Conservation (phyloP, 2,797 vertebrate species). For the Eulemur albifrons region DNA sequence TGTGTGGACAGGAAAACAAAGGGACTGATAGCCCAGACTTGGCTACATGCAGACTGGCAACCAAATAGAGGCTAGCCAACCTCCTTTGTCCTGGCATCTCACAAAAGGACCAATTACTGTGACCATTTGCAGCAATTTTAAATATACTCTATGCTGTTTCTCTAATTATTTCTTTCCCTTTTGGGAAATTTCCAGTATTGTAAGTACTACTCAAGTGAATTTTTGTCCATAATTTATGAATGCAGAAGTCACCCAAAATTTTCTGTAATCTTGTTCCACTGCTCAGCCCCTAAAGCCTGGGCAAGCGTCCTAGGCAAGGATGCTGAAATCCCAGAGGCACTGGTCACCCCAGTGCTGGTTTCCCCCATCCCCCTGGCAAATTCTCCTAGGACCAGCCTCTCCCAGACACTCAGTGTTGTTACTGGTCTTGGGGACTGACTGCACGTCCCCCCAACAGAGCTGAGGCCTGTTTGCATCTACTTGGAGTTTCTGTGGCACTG, state of each 20-base stretch:
- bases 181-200: not conserved
- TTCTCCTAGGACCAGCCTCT: not conserved
- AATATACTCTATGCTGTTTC: not conserved
- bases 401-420: too few species aligned
- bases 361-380: not conserved
- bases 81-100: not conserved
- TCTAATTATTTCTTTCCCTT: not conserved
- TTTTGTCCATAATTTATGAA: not conserved
- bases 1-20: not conserved
- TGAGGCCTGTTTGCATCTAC: not conserved
- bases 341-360: not conserved
- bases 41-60: not conserved
- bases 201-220: not conserved
- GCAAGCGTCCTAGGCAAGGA: not conserved
- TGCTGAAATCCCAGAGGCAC: not conserved
- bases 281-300: not conserved
- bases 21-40: not conserved
- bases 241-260: not conserved
- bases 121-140: not conserved
- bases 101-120: not conserved
- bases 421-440: not conserved
- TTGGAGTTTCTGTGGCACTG: not conserved
- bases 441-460: not conserved
- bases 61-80: not conserved
- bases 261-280: not conserved